A percentile compares a stretch with the other conserved stretches of the same genome.
These are phyloP conservation scores for Ptychochromis oligacanthus DNA, from an alignment of 2,113 vertebrate genomes.

Conservation along the genomic window DNA sequence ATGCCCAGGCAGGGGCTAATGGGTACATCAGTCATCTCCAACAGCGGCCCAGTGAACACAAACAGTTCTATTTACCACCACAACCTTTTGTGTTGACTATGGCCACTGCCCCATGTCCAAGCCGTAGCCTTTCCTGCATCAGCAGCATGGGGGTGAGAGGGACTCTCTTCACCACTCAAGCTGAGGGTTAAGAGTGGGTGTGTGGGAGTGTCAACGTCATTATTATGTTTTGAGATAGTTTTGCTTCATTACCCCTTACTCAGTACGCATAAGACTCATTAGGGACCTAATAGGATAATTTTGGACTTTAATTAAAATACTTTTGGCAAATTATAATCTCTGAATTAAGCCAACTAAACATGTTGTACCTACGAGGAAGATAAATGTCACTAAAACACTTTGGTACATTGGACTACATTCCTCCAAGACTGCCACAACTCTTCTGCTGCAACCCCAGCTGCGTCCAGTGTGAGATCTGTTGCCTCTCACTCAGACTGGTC, in stretches of 20 bases:
- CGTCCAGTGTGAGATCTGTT: constrained; percentile 23
- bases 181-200: constrained; percentile 34
- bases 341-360: constrained; percentile 1
- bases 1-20: constrained; percentile 67
- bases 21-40: constrained; percentile 76
- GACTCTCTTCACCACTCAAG: constrained; percentile 11
- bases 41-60: constrained; percentile 68
- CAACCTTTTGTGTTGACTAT: constrained; percentile 70
- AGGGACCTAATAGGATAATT: constrained; percentile 24
- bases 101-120: constrained; percentile 58
- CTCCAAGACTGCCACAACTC: background rate
- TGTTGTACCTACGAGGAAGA: background rate
- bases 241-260: constrained; percentile 36
- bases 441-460: background rate
- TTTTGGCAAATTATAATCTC: background rate
- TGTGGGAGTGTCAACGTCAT: constrained; percentile 11
- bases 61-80: constrained; percentile 72
- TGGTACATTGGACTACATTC: background rate
- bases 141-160: constrained; percentile 28
- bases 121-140: constrained; percentile 47
- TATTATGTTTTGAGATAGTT: constrained; percentile 38
- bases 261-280: constrained; percentile 5
- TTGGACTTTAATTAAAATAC: background rate
- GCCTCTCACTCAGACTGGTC: constrained; percentile 21
- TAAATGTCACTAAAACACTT: constrained; percentile 3